phyloP scores from a whole-genome alignment of 2,888 invertebrate genomes.

The Drosophila gaucha region DNA sequence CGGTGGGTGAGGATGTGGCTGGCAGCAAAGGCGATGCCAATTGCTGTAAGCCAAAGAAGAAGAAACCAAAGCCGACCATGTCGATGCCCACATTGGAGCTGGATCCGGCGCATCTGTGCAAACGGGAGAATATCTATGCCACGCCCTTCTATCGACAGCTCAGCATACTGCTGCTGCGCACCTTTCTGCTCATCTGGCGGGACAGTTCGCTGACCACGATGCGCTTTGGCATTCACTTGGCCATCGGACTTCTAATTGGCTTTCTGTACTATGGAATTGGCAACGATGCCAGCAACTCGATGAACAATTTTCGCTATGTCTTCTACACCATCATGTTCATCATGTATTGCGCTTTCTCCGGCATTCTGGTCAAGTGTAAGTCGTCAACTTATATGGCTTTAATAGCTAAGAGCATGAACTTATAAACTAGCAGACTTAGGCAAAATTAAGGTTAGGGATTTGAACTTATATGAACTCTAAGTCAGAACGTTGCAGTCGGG shows the following conservation, averaged over 20 bases:
- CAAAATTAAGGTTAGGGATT: neutral
- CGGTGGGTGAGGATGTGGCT: conserved; percentile 31
- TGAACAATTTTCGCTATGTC: conserved; percentile 94
- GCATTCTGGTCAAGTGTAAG: conserved; percentile 96
- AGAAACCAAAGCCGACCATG: conserved; percentile 54
- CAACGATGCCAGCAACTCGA: conserved; percentile 91
- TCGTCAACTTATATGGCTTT: conserved; percentile 61
- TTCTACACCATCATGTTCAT: conserved; percentile 97
- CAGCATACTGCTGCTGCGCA: conserved; percentile 87
- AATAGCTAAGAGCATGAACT: neutral
- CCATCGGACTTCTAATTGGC: conserved; percentile 93
- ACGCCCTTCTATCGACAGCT: conserved; percentile 87
- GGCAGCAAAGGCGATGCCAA: conserved; percentile 47
- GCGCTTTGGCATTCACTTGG: conserved; percentile 91
- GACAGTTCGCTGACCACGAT: conserved; percentile 91
- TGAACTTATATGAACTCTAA: neutral
- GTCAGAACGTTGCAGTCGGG: too few species aligned
- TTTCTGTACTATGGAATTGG: conserved; percentile 93
- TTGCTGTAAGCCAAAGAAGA: conserved; percentile 68
- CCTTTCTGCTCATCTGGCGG: conserved; percentile 88
- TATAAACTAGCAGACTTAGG: neutral
- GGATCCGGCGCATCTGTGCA: conserved; percentile 80
- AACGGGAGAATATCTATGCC: conserved; percentile 85
- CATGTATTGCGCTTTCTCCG: conserved; percentile 97
- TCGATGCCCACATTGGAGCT: conserved; percentile 58